These are phyloP conservation scores for Saxidomus purpurata DNA, from an alignment of 1,140 invertebrate genomes.

Conservation along the genomic window DNA sequence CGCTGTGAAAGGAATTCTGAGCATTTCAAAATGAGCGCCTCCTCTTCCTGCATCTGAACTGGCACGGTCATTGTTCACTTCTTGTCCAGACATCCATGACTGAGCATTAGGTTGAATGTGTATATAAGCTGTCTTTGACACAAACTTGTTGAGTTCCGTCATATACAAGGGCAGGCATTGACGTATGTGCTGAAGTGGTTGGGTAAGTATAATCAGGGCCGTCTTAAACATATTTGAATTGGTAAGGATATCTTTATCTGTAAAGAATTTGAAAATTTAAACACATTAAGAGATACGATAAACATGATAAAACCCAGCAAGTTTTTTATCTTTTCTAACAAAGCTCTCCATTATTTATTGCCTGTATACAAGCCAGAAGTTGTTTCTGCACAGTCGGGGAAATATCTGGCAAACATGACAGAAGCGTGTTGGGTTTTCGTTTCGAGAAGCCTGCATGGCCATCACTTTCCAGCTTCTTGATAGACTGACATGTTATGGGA, in stretches of 20 bases:
- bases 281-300: too few species aligned
- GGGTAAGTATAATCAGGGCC: conserved; percentile 73
- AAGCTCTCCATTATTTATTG: too few species aligned
- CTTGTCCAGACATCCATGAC: not conserved
- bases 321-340: too few species aligned
- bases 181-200: conserved; percentile 69
- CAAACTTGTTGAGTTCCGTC: conserved; percentile 57
- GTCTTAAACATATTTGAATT: conserved; percentile 13
- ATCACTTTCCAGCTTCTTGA: too few species aligned
- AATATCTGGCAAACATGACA: too few species aligned
- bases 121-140: conserved; percentile 74
- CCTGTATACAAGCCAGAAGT: too few species aligned
- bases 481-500: too few species aligned
- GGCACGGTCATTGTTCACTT: not conserved
- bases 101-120: conserved; percentile 70
- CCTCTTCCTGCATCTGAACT: not conserved
- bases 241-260: not conserved
- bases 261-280: not conserved
- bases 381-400: too few species aligned
- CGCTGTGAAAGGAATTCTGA: conserved; percentile 57
- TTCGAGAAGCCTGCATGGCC: too few species aligned
- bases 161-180: conserved; percentile 66
- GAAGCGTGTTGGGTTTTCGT: too few species aligned
- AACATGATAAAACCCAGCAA: too few species aligned
- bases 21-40: conserved; percentile 8